phyloP scores from a whole-genome alignment of 2,113 vertebrate species.

The Saimiri boliviensis region DNA sequence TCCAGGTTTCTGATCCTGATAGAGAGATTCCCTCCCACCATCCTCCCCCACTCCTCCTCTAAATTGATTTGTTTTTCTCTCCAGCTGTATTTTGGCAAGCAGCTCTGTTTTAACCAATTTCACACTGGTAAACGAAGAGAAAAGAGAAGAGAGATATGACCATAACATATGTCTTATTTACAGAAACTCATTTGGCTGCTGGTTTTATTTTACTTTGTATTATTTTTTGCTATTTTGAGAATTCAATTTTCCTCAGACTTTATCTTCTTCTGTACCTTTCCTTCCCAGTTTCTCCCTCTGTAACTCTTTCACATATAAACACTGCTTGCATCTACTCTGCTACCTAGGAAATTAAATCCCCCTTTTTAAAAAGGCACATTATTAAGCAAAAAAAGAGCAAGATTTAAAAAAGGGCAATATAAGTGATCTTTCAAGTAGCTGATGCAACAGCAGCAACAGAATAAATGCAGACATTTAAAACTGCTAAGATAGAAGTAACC shows the following conservation, averaged over 20 bases:
- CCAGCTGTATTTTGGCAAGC: neutral
- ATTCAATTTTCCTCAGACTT: slow-evolving; percentile 6
- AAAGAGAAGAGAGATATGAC: neutral
- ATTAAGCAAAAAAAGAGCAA: neutral
- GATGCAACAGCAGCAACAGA: neutral
- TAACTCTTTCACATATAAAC: neutral
- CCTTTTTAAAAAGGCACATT: neutral
- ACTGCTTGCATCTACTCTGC: neutral
- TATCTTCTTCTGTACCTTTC: neutral
- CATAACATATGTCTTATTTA: neutral
- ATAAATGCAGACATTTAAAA: neutral
- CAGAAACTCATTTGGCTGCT: neutral
- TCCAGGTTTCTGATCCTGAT: neutral
- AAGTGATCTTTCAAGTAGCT: neutral
- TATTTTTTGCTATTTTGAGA: slow-evolving; percentile 9
- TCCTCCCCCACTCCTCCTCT: too few species aligned
- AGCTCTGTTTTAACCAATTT: neutral
- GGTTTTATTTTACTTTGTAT: neutral
- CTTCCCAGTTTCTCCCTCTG: neutral
- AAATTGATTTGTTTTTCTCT: slow-evolving; percentile 12
- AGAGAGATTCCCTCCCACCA: neutral
- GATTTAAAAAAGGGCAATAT: neutral
- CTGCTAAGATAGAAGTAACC: neutral
- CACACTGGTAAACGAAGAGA: neutral
- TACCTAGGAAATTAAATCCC: neutral